phyloP scores from a whole-genome alignment of 2,888 invertebrate genomes.

The Tridacna crocea region DNA sequence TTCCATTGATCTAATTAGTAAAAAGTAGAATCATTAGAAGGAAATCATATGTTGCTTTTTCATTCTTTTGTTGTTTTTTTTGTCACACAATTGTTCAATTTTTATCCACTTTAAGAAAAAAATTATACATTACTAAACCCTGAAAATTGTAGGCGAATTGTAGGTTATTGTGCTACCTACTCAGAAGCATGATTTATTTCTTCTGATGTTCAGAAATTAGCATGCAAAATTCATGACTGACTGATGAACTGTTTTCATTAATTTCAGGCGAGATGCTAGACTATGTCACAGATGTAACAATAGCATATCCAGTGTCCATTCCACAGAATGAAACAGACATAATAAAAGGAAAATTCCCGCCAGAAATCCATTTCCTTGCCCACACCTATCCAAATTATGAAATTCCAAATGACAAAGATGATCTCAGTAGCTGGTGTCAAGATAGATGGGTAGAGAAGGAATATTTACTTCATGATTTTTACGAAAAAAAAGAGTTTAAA shows the following conservation, averaged over 20 bases:
- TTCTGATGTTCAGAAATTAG: no score
- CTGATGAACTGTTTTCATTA: background rate
- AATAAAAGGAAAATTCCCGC: slow-evolving; percentile 89
- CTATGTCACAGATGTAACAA: slow-evolving; percentile 93
- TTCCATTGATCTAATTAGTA: no score
- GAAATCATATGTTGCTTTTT: no score
- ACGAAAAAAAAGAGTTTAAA: slow-evolving; percentile 51
- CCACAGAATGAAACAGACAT: slow-evolving; percentile 91
- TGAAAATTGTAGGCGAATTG: no score
- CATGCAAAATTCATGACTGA: no score
- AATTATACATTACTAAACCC: no score
- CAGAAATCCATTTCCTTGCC: slow-evolving; percentile 91
- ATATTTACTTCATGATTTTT: slow-evolving; percentile 45
- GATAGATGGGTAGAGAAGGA: slow-evolving; percentile 50
- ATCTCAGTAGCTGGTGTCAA: slow-evolving; percentile 54
- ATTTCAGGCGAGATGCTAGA: slow-evolving; percentile 87
- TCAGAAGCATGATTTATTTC: no score
- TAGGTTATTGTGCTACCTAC: no score
- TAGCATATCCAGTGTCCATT: slow-evolving; percentile 91
- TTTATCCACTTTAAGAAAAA: no score
- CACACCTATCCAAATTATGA: slow-evolving; percentile 82
- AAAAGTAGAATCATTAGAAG: no score
- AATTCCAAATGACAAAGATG: slow-evolving; percentile 50
- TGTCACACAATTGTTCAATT: no score
- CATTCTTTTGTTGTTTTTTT: no score